phyloP scores from a whole-genome alignment of 2,888 invertebrate genomes.

The Adela reaumurella region DNA sequence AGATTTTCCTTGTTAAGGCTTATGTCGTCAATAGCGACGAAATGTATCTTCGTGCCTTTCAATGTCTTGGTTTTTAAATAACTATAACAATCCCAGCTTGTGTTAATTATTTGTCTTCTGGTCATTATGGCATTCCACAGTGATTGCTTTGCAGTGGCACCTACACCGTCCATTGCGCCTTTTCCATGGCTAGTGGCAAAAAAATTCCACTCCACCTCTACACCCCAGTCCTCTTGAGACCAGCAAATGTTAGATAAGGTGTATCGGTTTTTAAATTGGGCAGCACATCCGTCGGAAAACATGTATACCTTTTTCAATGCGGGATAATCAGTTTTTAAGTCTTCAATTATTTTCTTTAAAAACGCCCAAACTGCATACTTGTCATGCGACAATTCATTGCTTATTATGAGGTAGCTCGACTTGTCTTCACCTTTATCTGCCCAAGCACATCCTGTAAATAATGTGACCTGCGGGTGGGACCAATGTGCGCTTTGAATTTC shows the following conservation, averaged over 20 bases:
- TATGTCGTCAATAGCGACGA: slow-evolving; percentile 2
- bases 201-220: slow-evolving; percentile 7
- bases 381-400: too few species aligned
- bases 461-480: too few species aligned
- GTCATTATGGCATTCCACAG: slow-evolving; percentile 6
- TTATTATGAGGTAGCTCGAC: too few species aligned
- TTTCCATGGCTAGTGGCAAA: slow-evolving; percentile 9
- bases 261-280: slow-evolving; percentile 8
- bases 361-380: too few species aligned
- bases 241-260: slow-evolving; percentile 5
- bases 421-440: too few species aligned
- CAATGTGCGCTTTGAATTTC: too few species aligned
- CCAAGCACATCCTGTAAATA: too few species aligned
- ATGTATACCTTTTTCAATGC: too few species aligned
- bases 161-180: slow-evolving; percentile 7
- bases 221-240: slow-evolving; percentile 5
- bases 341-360: too few species aligned
- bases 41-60: slow-evolving; percentile 2
- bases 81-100: slow-evolving; percentile 3
- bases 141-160: slow-evolving; percentile 5
- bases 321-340: too few species aligned
- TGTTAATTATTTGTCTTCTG: slow-evolving; percentile 1
- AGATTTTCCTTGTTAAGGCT: slow-evolving; percentile 2
- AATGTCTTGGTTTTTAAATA: slow-evolving; percentile 4
- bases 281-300: slow-evolving; percentile 7